Evolutionary conservation across 2,888 invertebrate species (phyloP), one percentile per base, ranked within the genome.

Genomic region (Nebria brevicollis): DNA sequence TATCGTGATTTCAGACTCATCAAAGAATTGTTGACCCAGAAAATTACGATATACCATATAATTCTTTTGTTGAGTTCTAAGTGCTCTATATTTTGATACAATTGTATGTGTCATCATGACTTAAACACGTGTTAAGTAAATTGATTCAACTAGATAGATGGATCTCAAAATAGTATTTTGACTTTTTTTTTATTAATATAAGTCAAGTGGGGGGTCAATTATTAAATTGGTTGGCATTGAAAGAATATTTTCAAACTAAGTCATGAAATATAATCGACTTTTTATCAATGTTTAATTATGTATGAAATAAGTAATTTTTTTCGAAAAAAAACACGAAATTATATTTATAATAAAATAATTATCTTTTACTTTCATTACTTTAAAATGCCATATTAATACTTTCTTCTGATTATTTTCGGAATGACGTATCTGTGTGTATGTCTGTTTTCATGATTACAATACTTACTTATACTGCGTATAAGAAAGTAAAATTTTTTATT

Each of bases 111-210:
- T 54, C 54, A 34, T 34, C 34, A 54, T 54, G 54, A 54, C 54
- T 11, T 54, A 54, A 54, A 54, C 54, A 54, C 54, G 7, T 54
- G 54, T 54, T 54, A 2, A 54, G 11, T 54, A 54, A 54, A 54
- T 54, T 54, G 54, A 54, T 54, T 54, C 54, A 54, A 54, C 54
- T 54, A 54, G 54, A 54, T 54, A 54, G 54, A 54, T 54, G 54
- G 54, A 13, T 7, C 54, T 54, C 54, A 54, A 54, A 54, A 54
- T 54, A 54, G 54, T 54, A 54, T 54, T 54, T 54, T 54, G 54
- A 54, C 54, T 54, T 54, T 54, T 8, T 20, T 54, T 54, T 54
- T 11, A 54, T 54, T 54, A 54, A 54, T 54, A 7, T 8, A 54
- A 13, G 13, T 54, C 54, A 54, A 54, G 54, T 54, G 13, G 11